phyloP scores from a whole-genome alignment of 1,140 invertebrate genomes.

The Caligus rogercresseyi region DNA sequence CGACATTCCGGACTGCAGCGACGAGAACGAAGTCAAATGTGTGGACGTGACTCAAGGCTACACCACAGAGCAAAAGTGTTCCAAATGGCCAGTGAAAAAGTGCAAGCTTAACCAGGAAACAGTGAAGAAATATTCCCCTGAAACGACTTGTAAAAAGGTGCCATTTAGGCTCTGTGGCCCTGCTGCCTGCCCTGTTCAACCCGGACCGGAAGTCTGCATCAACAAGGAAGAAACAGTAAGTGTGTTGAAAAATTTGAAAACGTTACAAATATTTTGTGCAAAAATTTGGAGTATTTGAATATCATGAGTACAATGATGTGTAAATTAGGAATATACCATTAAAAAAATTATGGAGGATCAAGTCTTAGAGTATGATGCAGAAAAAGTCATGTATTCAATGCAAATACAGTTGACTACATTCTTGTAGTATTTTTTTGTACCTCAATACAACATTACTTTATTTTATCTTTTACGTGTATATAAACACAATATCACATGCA shows the following conservation, averaged over 20 bases:
- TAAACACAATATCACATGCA: too few relatives aligned
- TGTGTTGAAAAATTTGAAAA: background rate
- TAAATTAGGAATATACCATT: too few relatives aligned
- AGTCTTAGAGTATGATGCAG: too few relatives aligned
- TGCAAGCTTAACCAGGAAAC: background rate
- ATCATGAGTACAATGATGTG: too few relatives aligned
- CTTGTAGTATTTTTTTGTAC: too few relatives aligned
- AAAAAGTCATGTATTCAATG: too few relatives aligned
- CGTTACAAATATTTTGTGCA: too few relatives aligned
- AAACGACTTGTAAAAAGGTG: conserved; percentile 8
- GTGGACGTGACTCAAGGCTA: conserved; percentile 13
- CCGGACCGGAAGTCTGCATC: conserved; percentile 7
- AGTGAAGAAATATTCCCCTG: conserved; percentile 16
- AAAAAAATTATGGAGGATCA: too few relatives aligned
- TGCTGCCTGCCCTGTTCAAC: background rate
- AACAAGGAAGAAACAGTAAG: conserved; percentile 10
- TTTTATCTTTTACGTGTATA: too few relatives aligned
- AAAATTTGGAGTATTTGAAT: too few relatives aligned
- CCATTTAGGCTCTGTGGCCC: conserved; percentile 15
- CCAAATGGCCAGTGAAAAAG: conserved; percentile 3
- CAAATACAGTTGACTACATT: too few relatives aligned
- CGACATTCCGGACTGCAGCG: conserved; percentile 4
- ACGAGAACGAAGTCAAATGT: conserved; percentile 11
- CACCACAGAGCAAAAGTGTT: conserved; percentile 9
- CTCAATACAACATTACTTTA: too few relatives aligned